Evolutionary conservation across 2,113 vertebrate genomes (phyloP).

Genomic region (Lampris incognitus): DNA sequence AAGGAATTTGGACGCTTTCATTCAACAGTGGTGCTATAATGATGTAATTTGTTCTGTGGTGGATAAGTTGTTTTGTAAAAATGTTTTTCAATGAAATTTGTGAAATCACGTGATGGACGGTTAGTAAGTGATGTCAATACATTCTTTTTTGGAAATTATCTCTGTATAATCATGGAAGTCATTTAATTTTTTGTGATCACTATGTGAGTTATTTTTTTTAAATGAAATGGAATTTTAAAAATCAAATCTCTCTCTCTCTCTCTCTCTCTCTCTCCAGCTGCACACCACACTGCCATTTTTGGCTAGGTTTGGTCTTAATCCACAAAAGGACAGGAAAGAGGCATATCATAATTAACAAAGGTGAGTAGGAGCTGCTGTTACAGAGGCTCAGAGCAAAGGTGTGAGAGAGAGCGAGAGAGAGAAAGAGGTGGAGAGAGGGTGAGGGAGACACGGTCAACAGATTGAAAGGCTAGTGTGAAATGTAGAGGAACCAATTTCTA

Average conservation of each 20-base stretch:
- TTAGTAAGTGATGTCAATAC: no score
- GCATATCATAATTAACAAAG: constrained; percentile 67
- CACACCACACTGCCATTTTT: constrained; percentile 43
- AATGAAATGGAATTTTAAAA: not conserved
- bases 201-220: no score
- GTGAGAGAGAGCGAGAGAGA: constrained; percentile 22
- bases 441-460: constrained; percentile 49
- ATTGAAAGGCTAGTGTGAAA: constrained; percentile 58
- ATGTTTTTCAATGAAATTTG: no score
- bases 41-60: no score
- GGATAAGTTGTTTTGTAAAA: no score
- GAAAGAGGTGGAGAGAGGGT: constrained; percentile 14
- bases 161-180: no score
- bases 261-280: constrained; percentile 44
- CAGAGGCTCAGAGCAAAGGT: constrained; percentile 42
- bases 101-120: no score
- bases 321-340: constrained; percentile 40
- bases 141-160: no score
- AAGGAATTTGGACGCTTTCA: no score
- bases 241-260: constrained; percentile 3
- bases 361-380: constrained; percentile 39
- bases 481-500: constrained; percentile 80
- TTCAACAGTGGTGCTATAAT: no score
- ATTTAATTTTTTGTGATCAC: no score
- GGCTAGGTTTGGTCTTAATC: constrained; percentile 32